These are phyloP conservation scores for Hydractinia echinata DNA, from an alignment of 30 jellyfish, hydroid and myxozoan genomes.

Conservation along the genomic window DNA sequence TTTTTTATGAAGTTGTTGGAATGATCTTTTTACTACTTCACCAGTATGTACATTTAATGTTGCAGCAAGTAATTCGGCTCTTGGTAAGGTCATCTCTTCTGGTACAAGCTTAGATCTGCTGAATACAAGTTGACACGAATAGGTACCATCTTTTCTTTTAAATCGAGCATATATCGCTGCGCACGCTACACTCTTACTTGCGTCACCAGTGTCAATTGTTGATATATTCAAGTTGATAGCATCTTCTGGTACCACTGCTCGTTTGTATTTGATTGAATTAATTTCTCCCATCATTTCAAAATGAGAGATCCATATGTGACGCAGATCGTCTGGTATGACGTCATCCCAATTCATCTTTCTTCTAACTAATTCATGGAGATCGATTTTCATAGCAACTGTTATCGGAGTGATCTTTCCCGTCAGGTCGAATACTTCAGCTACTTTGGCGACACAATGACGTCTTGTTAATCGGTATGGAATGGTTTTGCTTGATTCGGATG, in stretches of 20 bases:
- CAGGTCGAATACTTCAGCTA: not conserved
- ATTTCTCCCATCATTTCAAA: not conserved
- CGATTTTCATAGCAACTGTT: not conserved
- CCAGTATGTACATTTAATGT: too few relatives aligned
- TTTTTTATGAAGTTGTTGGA: too few relatives aligned
- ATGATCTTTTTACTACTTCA: too few relatives aligned
- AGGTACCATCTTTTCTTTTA: too few relatives aligned
- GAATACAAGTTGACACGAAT: too few relatives aligned
- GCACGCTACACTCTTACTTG: not conserved
- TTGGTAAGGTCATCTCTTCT: not conserved
- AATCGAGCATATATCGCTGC: not conserved
- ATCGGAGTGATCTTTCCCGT: not conserved
- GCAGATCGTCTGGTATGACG: not conserved
- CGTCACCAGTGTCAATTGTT: not conserved
- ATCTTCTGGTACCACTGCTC: not conserved
- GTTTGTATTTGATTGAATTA: not conserved
- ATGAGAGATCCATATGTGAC: not conserved
- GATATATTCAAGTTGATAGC: not conserved
- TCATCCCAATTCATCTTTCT: not conserved
- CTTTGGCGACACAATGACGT: constrained; percentile 5
- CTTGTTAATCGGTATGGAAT: not conserved
- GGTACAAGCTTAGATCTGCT: too few relatives aligned
- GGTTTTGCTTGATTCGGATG: not conserved
- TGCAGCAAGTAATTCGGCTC: too few relatives aligned
- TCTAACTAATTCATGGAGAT: not conserved